Percentiles rank a stretch among this genome's conserved stretches.
Evolutionary conservation across 1,140 invertebrate genomes (phyloP).

Genomic region (Drosophila albomicans): DNA sequence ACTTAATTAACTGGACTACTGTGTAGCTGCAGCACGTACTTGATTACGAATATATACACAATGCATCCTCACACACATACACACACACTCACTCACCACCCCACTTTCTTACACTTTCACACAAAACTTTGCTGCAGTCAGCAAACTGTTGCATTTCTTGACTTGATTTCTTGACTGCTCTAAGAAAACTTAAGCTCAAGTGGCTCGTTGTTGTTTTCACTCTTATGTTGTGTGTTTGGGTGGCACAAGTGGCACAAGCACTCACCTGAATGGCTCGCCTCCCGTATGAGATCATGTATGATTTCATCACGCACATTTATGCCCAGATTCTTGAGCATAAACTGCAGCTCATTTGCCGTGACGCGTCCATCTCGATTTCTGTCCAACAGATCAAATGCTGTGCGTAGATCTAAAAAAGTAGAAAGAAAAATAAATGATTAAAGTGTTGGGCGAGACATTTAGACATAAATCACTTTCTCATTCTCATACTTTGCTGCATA

Average conservation of each 20-base stretch:
- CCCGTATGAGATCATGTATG: slow-evolving; percentile 89
- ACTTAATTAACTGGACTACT: slow-evolving; percentile 28
- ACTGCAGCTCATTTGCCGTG: slow-evolving; percentile 89
- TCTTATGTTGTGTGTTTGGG: neutral
- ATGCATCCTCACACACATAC: neutral
- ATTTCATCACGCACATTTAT: slow-evolving; percentile 90
- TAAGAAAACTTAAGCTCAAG: slow-evolving; percentile 34
- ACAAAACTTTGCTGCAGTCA: neutral
- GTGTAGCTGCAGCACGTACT: neutral
- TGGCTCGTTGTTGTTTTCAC: slow-evolving; percentile 17
- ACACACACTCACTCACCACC: neutral
- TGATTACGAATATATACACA: neutral
- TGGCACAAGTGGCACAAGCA: slow-evolving; percentile 27
- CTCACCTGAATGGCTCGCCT: slow-evolving; percentile 89
- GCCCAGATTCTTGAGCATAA: slow-evolving; percentile 90
- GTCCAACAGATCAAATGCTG: slow-evolving; percentile 90
- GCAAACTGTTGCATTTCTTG: slow-evolving; percentile 60
- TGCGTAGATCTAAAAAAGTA: slow-evolving; percentile 88
- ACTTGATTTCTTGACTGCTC: neutral
- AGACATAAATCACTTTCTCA: slow-evolving; percentile 14
- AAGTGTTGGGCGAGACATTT: slow-evolving; percentile 1
- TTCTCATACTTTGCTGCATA: neutral
- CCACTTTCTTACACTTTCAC: neutral
- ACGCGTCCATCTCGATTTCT: slow-evolving; percentile 90
- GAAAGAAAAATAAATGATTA: slow-evolving; percentile 9